A percentile compares a stretch with the other conserved stretches of the same genome.
Evolutionary conservation across 2,113 vertebrate species (phyloP).

Genomic region (Ictalurus punctatus): DNA sequence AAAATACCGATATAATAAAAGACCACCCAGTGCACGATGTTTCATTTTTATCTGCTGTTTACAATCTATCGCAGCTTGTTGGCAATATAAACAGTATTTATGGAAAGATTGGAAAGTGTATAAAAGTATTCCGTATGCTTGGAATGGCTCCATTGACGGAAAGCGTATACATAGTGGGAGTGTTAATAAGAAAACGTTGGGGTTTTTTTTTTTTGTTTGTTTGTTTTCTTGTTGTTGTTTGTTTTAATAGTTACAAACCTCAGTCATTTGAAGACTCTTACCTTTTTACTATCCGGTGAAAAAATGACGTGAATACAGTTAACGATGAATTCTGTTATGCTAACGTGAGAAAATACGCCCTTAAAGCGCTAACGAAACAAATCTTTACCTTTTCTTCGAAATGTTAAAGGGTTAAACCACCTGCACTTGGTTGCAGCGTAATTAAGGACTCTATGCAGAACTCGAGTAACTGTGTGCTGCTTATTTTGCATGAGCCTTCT

Average conservation of each 20-base stretch:
- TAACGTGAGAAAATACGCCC: background rate
- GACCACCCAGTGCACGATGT: background rate
- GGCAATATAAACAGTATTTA: background rate
- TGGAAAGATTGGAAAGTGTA: background rate
- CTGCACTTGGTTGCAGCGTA: background rate
- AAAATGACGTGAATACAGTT: background rate
- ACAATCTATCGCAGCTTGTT: background rate
- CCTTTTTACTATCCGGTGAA: background rate
- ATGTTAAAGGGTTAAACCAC: background rate
- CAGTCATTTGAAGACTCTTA: background rate
- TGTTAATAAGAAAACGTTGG: background rate
- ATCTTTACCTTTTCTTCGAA: background rate
- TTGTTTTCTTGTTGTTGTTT: background rate
- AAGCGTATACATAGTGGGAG: background rate
- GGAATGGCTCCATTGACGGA: background rate
- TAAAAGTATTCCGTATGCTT: background rate
- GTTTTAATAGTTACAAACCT: background rate
- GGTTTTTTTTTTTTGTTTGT: background rate
- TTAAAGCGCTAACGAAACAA: background rate
- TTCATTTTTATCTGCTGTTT: background rate
- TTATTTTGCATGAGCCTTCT: slow-evolving; percentile 39
- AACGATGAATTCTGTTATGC: background rate
- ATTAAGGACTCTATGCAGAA: background rate
- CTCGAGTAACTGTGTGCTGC: background rate
- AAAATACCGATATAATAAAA: background rate